Conservation (phyloP, 2,797 vertebrate genomes). For the Dallia pectoralis region DNA sequence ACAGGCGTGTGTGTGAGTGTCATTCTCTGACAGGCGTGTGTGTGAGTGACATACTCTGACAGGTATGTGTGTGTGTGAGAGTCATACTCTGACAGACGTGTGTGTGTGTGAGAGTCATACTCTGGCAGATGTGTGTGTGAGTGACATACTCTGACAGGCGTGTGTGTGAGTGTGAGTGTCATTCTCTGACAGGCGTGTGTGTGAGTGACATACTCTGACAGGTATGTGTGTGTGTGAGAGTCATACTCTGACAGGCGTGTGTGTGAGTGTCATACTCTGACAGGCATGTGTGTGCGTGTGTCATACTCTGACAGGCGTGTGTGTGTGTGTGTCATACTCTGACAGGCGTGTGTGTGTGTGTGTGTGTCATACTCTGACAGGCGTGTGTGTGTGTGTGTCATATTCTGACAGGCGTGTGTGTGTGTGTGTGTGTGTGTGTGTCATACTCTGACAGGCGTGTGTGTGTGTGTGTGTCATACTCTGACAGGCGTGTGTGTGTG, state of each 20-base stretch:
- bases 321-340: too few relatives aligned
- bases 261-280: too few relatives aligned
- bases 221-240: background rate
- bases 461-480: too few relatives aligned
- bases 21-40: slow-evolving; percentile 94
- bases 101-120: too few relatives aligned
- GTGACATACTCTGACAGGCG: slow-evolving; percentile 88
- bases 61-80: background rate
- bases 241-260: slow-evolving; percentile 93
- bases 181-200: slow-evolving; percentile 94
- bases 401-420: too few relatives aligned
- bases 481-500: too few relatives aligned
- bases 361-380: slow-evolving; percentile 84
- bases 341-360: background rate
- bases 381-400: slow-evolving; percentile 92
- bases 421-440: background rate
- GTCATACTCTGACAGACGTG: slow-evolving; percentile 92
- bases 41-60: too few relatives aligned
- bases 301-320: slow-evolving; percentile 93
- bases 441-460: slow-evolving; percentile 93
- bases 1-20: background rate
- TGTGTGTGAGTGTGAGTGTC: slow-evolving; percentile 74
- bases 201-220: too few relatives aligned
- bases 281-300: background rate
- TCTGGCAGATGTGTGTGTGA: background rate